Evolutionary conservation across 2,113 vertebrate genomes (phyloP), one percentile per base, ranked within the genome.

Genomic region (Vanacampus margaritifer): DNA sequence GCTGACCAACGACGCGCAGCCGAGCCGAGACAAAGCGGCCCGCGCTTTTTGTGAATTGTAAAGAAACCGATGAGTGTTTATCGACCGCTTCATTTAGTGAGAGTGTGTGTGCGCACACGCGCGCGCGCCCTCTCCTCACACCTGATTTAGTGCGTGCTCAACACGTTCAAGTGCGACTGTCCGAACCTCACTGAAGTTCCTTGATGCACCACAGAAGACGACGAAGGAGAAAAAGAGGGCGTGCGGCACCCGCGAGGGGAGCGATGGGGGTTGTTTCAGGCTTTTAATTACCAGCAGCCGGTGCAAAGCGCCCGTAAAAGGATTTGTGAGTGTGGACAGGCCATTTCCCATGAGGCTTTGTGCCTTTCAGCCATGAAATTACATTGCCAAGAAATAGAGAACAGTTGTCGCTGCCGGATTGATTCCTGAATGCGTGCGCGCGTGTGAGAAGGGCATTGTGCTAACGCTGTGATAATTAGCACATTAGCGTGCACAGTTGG

Each of bases 341-440:
- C 54, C 54, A 71, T 72, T 78, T 74, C 79, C 72, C 59, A 41
- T 14, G 59, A 60, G 77, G 21, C 48, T 67, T 75, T 66, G 70
- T 3, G 73, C 59, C 84, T 78, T 50, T 86, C 84, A 89, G 81
- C 78, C 85, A 82, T 91, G 87, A 91, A 90, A 91, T 88, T 88
- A 79, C 81, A 80, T 71, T 0, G 46, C 35, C 48, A n/a, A 66
- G 74, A 68, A 82, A 81, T 23, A 68, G 72, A 73, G 72, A 80
- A 66, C 57, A 71, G 64, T 28, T 45, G 76, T 78, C 70, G 1
- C 26, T 0, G 58, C 12, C 41, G 36, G 65, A 72, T 50, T 68
- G 80, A 73, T 76, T 71, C 65, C 1, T 57, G 74, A 62, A 4
- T 5, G 19, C 19, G 50, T 21, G 14, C 14, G 43, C 4, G 43